phyloP scores from a whole-genome alignment of 2,888 invertebrate genomes.

The Tenthredo scrophulariae region DNA sequence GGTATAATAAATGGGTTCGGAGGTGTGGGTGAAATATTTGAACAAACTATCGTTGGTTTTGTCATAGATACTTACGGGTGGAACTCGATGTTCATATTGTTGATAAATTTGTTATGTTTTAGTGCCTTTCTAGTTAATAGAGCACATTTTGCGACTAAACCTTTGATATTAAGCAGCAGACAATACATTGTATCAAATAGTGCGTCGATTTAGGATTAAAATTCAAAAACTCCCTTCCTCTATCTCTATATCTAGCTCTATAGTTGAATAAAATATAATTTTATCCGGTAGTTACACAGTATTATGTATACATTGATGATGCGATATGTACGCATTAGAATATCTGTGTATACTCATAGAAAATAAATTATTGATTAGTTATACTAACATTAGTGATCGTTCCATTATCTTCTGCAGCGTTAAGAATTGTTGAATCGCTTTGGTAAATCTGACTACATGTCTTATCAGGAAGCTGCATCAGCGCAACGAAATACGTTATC shows the following conservation, averaged over 20 bases:
- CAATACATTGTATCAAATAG: slow-evolving; percentile 42
- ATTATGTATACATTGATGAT: background rate
- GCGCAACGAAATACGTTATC: background rate
- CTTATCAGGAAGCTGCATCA: background rate
- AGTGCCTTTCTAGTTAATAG: slow-evolving; percentile 49
- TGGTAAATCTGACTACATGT: background rate
- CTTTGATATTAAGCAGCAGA: slow-evolving; percentile 21
- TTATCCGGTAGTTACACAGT: background rate
- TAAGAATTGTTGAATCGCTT: background rate
- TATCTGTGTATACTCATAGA: background rate
- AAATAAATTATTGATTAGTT: background rate
- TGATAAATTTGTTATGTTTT: slow-evolving; percentile 46
- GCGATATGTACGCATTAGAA: background rate
- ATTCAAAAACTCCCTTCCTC: background rate
- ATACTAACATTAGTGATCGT: background rate
- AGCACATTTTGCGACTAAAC: slow-evolving; percentile 39
- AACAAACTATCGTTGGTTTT: slow-evolving; percentile 33
- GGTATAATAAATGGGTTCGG: slow-evolving; percentile 43
- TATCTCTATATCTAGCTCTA: background rate
- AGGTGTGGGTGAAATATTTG: slow-evolving; percentile 16
- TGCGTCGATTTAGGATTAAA: background rate
- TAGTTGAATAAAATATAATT: background rate
- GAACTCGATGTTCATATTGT: slow-evolving; percentile 47
- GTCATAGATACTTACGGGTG: slow-evolving; percentile 41
- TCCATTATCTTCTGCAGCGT: background rate